Conservation (phyloP, 2,888 invertebrate genomes). For the Villa cingulata region DNA sequence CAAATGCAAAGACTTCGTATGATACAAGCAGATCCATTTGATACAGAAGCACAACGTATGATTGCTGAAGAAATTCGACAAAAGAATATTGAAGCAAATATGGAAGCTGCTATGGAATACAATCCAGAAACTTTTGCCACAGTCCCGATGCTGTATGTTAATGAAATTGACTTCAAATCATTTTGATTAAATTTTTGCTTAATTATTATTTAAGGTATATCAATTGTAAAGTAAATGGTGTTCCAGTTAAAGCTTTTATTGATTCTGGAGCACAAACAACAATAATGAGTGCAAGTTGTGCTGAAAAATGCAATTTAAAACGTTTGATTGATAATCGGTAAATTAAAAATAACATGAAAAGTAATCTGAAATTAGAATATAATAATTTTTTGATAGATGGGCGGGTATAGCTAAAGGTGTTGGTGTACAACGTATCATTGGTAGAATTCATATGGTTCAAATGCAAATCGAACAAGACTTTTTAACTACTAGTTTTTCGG, state of each 20-base stretch:
- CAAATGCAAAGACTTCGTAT: slow-evolving; percentile 71
- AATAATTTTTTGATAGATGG: slow-evolving; percentile 59
- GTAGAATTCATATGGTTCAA: slow-evolving; percentile 93
- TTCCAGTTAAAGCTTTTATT: slow-evolving; percentile 94
- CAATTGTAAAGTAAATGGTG: slow-evolving; percentile 92
- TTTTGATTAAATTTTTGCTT: slow-evolving; percentile 1
- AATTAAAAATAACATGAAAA: slow-evolving; percentile 1
- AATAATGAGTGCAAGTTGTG: slow-evolving; percentile 93
- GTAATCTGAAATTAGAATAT: background rate
- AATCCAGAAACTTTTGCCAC: slow-evolving; percentile 97
- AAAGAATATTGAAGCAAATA: slow-evolving; percentile 93
- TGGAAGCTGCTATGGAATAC: slow-evolving; percentile 98
- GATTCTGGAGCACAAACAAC: slow-evolving; percentile 97
- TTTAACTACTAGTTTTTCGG: slow-evolving; percentile 90
- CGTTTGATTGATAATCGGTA: slow-evolving; percentile 68
- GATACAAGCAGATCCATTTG: slow-evolving; percentile 89
- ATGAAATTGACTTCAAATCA: slow-evolving; percentile 1
- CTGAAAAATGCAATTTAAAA: slow-evolving; percentile 87
- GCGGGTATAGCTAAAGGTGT: slow-evolving; percentile 95
- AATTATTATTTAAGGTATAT: slow-evolving; percentile 47
- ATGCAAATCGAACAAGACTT: slow-evolving; percentile 91
- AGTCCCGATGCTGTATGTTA: slow-evolving; percentile 87
- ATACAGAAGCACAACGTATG: slow-evolving; percentile 84
- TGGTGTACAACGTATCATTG: slow-evolving; percentile 89
- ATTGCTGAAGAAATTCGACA: slow-evolving; percentile 93